Evolutionary conservation across 37 sponge, comb jelly and placozoan genomes (phyloP), one percentile per base, ranked within the genome.

Genomic region (Theonella swinhoei): DNA sequence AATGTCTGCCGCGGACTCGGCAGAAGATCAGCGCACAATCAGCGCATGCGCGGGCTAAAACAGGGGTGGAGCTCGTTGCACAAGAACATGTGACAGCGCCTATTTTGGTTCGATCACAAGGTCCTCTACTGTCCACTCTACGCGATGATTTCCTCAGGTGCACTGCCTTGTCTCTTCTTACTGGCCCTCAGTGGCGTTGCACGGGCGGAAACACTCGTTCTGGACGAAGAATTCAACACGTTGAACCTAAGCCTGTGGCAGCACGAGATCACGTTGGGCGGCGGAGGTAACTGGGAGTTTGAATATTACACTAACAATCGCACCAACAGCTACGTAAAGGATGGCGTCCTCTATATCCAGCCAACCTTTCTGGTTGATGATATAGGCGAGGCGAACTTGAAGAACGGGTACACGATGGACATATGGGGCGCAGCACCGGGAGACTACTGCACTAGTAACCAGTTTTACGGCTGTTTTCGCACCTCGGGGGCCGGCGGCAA

Each of bases 251-350:
- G 65, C 9, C 75, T 79, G 23, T 92, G 93, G 93, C 61, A 85
- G 71, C 93, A 92, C 38, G 85, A 92, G 62, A 60, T 92, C 28
- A 92, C 93, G 29, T 20, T 85, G 62, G 41, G 76, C 20, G 93
- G 93, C 32, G 93, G 89, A 0, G 93, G 93, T 24, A 83, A 88
- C 89, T 80, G 72, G 85, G 93, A 92, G 77, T 92, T 88, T 69
- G 85, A 92, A 42, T 72, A 66, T 24, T 92, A 92, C 78, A 41
- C 62, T 29, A 92, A 92, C 67, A 92, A 92, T 70, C 80, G 93
- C 37, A 43, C 73, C n/a, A 87, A 71, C 85, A 94, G 94, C 76
- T 94, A 87, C 70, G 94, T 94, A 34, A 47, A 31, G 29, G 83
- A 90, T 30, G 90, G 91, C 23, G 81, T 86, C 24, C 85, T 94